Percentiles rank a stretch among this genome's conserved stretches.
Evolutionary conservation across 2,113 vertebrate species (phyloP).

Genomic region (Syngnathus scovelli): DNA sequence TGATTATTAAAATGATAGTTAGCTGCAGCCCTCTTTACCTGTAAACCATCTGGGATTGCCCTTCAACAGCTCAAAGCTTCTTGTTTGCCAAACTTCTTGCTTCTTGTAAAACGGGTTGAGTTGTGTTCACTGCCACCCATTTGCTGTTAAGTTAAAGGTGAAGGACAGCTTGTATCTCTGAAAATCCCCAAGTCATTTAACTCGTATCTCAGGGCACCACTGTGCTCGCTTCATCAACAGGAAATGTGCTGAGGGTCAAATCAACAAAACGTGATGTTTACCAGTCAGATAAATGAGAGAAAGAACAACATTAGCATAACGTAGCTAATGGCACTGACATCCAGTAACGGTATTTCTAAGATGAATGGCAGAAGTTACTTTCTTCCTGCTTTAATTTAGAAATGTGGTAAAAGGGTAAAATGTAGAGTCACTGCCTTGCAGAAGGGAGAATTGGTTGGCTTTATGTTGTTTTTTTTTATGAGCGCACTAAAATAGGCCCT

Average conservation of each 20-base stretch:
- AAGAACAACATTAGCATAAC: neutral
- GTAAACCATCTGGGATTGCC: too few relatives aligned
- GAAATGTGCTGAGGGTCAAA: neutral
- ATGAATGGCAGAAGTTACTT: neutral
- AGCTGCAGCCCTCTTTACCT: too few relatives aligned
- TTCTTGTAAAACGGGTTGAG: neutral
- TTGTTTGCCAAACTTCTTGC: neutral
- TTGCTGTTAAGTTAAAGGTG: too few relatives aligned
- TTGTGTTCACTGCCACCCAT: neutral
- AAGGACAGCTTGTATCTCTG: neutral
- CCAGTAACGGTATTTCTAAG: neutral
- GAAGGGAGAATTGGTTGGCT: conserved; percentile 3
- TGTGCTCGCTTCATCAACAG: neutral
- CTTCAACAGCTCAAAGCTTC: too few relatives aligned
- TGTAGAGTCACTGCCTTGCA: neutral
- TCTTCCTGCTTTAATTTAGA: neutral
- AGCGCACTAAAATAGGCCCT: neutral
- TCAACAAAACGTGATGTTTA: too few relatives aligned
- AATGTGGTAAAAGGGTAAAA: conserved; percentile 4
- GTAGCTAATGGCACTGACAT: neutral
- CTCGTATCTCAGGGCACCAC: neutral
- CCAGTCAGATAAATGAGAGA: neutral
- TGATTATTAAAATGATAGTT: too few relatives aligned
- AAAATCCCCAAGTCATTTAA: neutral
- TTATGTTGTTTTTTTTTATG: conserved; percentile 8